Conservation (phyloP, 1,140 invertebrate genomes). For the Melipona quadrifasciata region DNA sequence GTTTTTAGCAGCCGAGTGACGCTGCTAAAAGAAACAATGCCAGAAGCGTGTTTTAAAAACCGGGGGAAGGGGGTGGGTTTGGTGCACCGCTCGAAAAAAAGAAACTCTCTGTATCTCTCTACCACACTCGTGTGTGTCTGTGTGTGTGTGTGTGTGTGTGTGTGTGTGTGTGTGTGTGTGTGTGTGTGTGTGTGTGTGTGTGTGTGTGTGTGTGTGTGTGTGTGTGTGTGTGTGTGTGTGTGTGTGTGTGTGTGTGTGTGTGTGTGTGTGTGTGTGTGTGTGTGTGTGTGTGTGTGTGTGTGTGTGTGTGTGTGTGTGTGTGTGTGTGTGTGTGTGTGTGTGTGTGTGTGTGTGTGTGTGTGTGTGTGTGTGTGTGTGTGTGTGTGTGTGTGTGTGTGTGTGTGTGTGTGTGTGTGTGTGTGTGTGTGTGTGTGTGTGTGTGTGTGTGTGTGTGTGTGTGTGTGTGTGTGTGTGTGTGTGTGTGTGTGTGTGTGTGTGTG, state of each 20-base stretch:
- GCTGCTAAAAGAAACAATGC: constrained; percentile 3
- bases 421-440: background rate
- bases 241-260: background rate
- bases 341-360: background rate
- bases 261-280: background rate
- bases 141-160: background rate
- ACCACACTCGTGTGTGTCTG: too few species aligned
- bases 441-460: background rate
- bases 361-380: background rate
- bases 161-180: background rate
- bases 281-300: background rate
- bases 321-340: background rate
- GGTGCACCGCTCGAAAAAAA: background rate
- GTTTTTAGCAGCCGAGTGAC: background rate
- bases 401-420: background rate
- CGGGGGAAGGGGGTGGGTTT: background rate
- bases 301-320: background rate
- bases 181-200: background rate
- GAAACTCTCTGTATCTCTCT: background rate
- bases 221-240: background rate
- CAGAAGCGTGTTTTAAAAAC: constrained; percentile 14
- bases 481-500: background rate
- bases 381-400: background rate
- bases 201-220: background rate
- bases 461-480: background rate